Base-by-base conservation (phyloP, 2,113 vertebrate genomes). In the Struthio camelus region DNA sequence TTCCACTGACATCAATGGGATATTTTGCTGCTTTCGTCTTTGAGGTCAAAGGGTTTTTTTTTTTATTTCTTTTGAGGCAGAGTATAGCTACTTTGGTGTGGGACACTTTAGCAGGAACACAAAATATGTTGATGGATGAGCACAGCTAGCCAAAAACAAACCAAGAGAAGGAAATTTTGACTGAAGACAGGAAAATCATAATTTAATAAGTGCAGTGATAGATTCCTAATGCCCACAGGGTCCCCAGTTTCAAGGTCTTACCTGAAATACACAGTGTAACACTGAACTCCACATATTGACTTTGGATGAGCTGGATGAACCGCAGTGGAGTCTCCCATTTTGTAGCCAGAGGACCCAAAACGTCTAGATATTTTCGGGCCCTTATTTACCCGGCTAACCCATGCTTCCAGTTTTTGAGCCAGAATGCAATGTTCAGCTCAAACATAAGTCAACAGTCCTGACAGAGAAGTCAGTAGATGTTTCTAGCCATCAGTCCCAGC, bases 381-480 rank as follows among this genome's bases (percentile, higher is more conserved):
- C 18, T 89, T 97, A 82, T 54, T 71, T 94, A 64, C 75, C 2
- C 0, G 8, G n/a, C 30, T 94, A 94, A 92, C 65, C 58, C 28
- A 79, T 84, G 83, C 66, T 40, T 69, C 65, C 64, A 87, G 12
- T 91, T 92, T 89, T 89, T 42, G 40, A 94, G 89, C 78, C 86
- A 94, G 70, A 94, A 89, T 53, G 62, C 40, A 36, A 50, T 23
- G 28, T 53, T 89, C 78, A 83, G 53, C 58, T 89, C 66, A 82
- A 92, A 69, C 80, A 89, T 72, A 94, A 94, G 51, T 82, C 90
- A 94, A 36, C n/a, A 5, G 1, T 44, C 61, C 53, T 69, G 87
- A 71, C 87, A 80, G 79, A 66, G 58, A 72, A 82, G 67, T 82
- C 83, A 79, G 36, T 10, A 85, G 92, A 94, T 32, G 34, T 77